Conservation (phyloP, 2,113 vertebrate genomes). For the Seriola aureovittata region DNA sequence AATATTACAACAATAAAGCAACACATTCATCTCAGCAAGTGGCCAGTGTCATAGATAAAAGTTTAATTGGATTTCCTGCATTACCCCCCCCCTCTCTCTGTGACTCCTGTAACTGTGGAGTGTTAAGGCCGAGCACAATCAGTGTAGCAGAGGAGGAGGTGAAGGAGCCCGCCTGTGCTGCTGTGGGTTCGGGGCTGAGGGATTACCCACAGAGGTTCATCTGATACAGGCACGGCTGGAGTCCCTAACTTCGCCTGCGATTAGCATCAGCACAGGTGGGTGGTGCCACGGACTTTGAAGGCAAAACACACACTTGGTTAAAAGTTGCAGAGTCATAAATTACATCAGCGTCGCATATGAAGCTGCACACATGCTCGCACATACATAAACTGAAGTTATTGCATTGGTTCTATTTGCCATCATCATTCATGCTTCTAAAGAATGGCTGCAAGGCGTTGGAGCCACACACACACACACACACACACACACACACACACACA, state of each 20-base stretch:
- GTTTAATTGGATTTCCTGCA: constrained; percentile 57
- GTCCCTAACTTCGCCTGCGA: constrained; percentile 23
- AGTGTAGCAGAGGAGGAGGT: constrained; percentile 19
- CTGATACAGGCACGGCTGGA: constrained; percentile 42
- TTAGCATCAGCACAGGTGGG: constrained; percentile 44
- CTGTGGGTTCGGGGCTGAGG: constrained; percentile 9
- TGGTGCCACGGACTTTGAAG: constrained; percentile 16
- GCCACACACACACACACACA: constrained; percentile 15
- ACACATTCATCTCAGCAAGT: constrained; percentile 63
- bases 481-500: constrained; percentile 24
- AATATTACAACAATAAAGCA: constrained; percentile 71
- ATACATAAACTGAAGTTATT: constrained; percentile 37
- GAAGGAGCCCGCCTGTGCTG: not conserved
- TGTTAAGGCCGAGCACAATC: not conserved
- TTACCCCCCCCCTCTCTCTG: constrained; percentile 24
- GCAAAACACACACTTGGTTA: constrained; percentile 18
- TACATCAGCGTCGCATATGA: not conserved
- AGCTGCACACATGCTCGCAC: not conserved
- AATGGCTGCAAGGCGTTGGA: constrained; percentile 28
- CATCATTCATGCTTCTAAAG: constrained; percentile 48
- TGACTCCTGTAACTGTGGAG: constrained; percentile 31
- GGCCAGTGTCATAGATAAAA: constrained; percentile 51
- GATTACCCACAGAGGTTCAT: constrained; percentile 47
- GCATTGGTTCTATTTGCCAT: constrained; percentile 30
- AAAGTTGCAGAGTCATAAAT: constrained; percentile 30